These are phyloP conservation scores for Esperia sulphurella DNA, from an alignment of 2,888 invertebrate species.

Conservation along the genomic window DNA sequence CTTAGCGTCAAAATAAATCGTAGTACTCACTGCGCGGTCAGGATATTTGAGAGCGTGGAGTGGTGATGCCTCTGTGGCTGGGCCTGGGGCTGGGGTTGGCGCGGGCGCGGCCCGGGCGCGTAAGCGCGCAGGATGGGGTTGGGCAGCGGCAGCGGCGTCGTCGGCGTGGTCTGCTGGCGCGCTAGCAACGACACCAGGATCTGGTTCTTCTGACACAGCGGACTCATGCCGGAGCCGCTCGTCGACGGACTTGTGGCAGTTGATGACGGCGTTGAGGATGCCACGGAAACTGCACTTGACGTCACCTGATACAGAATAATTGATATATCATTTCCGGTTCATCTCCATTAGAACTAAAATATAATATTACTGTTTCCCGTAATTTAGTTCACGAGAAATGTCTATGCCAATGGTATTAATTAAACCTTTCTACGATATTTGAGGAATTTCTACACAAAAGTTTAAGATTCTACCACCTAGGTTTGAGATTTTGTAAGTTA, in stretches of 20 bases:
- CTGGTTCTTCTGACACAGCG: slow-evolving; percentile 89
- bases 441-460: too few species aligned
- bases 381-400: too few species aligned
- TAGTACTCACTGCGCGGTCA: slow-evolving; percentile 28
- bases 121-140: slow-evolving; percentile 81
- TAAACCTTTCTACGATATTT: too few species aligned
- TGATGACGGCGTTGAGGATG: slow-evolving; percentile 65
- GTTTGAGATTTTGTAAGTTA: too few species aligned
- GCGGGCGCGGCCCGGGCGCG: slow-evolving; percentile 36
- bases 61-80: slow-evolving; percentile 13
- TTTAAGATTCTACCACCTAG: too few species aligned
- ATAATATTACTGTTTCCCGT: too few species aligned
- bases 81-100: slow-evolving; percentile 34
- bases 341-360: too few species aligned
- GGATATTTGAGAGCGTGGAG: slow-evolving; percentile 49
- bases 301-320: slow-evolving; percentile 57
- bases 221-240: slow-evolving; percentile 74
- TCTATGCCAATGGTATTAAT: too few species aligned
- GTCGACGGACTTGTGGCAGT: slow-evolving; percentile 49
- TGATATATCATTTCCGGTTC: too few species aligned
- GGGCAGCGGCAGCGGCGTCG: slow-evolving; percentile 83
- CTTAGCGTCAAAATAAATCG: too few species aligned
- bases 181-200: slow-evolving; percentile 91
- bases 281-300: slow-evolving; percentile 75
- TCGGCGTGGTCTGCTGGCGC: slow-evolving; percentile 83